Conservation (phyloP, 2,113 vertebrate genomes). For the Saccopteryx leptura region DNA sequence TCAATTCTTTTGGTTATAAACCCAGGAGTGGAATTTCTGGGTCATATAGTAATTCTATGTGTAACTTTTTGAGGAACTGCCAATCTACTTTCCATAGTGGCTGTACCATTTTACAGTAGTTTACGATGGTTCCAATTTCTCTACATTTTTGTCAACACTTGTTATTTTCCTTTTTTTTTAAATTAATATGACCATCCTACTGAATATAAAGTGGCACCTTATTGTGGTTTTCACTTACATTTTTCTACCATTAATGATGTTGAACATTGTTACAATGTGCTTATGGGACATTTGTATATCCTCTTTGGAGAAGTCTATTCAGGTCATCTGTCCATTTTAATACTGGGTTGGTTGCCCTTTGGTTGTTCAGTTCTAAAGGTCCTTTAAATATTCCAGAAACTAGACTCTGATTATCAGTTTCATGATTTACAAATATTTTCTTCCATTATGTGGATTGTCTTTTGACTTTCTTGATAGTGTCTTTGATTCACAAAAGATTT, state of each 20-base stretch:
- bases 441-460: not conserved
- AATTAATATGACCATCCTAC: not conserved
- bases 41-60: not conserved
- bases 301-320: not conserved
- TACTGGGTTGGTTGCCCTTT: not conserved
- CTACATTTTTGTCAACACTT: not conserved
- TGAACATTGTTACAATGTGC: not conserved
- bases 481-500: not conserved
- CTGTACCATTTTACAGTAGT: not conserved
- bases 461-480: constrained; percentile 21
- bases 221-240: not conserved
- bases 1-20: not conserved
- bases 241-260: not conserved
- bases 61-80: not conserved
- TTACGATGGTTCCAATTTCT: not conserved
- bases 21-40: not conserved
- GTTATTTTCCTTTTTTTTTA: not conserved
- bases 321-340: not conserved
- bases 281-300: not conserved
- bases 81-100: not conserved
- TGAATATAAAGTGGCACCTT: not conserved
- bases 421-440: not conserved
- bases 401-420: not conserved
- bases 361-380: not conserved
- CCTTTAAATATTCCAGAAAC: not conserved